phyloP scores from a whole-genome alignment of 2,888 invertebrate genomes.

The Formica aserva region DNA sequence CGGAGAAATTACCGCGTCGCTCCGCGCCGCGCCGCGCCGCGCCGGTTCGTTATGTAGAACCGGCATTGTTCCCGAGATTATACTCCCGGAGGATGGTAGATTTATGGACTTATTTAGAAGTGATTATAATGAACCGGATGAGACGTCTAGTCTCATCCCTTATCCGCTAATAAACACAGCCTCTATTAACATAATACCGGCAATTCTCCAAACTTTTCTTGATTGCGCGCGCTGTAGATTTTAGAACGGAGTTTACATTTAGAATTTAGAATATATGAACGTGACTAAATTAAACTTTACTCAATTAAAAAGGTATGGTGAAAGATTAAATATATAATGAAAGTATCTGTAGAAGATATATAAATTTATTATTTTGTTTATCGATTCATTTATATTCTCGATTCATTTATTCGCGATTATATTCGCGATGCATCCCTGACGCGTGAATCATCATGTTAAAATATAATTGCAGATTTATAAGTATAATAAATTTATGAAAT shows the following conservation, averaged over 20 bases:
- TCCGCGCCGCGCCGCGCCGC: not conserved
- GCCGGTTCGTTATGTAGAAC: constrained; percentile 45
- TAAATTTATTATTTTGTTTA: not conserved
- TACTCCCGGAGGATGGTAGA: constrained; percentile 8
- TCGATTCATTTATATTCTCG: not conserved
- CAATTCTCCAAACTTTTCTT: constrained; percentile 39
- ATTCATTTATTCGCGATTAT: not conserved
- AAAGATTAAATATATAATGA: not conserved
- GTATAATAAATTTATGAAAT: not conserved
- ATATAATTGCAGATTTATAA: not conserved
- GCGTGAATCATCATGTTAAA: not conserved
- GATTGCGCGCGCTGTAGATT: not conserved
- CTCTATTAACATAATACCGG: constrained; percentile 22
- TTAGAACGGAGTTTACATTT: not conserved
- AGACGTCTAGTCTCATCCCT: constrained; percentile 14
- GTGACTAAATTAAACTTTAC: constrained; percentile 8
- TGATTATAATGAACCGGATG: constrained; percentile 61
- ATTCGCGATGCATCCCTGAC: not conserved
- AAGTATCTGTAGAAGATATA: not conserved
- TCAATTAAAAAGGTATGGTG: not conserved
- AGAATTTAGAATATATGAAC: not conserved
- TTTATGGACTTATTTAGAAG: constrained; percentile 48
- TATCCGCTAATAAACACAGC: constrained; percentile 33
- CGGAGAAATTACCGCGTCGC: not conserved
- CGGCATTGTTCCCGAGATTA: constrained; percentile 49